Evolutionary conservation across 2,113 vertebrate species (phyloP).

Genomic region (Echinops telfairi): DNA sequence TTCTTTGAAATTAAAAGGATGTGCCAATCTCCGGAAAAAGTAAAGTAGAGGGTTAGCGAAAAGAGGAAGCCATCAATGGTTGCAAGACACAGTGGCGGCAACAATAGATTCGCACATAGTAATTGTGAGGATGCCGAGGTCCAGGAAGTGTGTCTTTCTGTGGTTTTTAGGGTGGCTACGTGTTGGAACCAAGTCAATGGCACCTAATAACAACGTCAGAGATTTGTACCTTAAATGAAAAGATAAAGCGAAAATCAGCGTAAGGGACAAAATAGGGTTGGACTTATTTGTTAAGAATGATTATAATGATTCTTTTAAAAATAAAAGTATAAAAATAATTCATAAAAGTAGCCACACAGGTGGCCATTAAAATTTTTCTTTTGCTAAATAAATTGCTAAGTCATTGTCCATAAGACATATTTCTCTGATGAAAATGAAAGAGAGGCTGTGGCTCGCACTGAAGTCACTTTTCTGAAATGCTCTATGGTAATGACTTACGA

Average conservation of each 20-base stretch:
- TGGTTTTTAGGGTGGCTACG: too few relatives aligned
- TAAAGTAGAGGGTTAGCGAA: too few relatives aligned
- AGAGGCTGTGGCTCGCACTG: neutral
- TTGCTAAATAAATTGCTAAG: slow-evolving; percentile 9
- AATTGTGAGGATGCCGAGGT: too few relatives aligned
- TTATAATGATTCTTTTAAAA: slow-evolving; percentile 16
- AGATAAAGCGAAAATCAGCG: neutral
- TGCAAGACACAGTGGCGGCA: too few relatives aligned
- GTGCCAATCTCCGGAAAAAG: too few relatives aligned
- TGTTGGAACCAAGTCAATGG: too few relatives aligned
- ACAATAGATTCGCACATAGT: too few relatives aligned
- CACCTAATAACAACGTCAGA: neutral
- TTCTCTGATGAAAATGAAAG: slow-evolving; percentile 49
- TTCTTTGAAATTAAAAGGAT: too few relatives aligned
- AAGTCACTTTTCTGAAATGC: slow-evolving; percentile 30
- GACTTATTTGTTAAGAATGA: neutral
- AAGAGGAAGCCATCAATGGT: too few relatives aligned
- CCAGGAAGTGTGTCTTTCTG: too few relatives aligned
- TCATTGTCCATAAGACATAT: slow-evolving; percentile 51
- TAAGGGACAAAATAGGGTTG: neutral
- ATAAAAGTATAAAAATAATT: slow-evolving; percentile 39
- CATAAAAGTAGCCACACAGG: neutral
- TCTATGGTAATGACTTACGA: neutral
- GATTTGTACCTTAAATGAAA: slow-evolving; percentile 24
- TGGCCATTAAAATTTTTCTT: slow-evolving; percentile 2